Conservation (phyloP, 2,113 vertebrate species). For the Pardalotus punctatus region DNA sequence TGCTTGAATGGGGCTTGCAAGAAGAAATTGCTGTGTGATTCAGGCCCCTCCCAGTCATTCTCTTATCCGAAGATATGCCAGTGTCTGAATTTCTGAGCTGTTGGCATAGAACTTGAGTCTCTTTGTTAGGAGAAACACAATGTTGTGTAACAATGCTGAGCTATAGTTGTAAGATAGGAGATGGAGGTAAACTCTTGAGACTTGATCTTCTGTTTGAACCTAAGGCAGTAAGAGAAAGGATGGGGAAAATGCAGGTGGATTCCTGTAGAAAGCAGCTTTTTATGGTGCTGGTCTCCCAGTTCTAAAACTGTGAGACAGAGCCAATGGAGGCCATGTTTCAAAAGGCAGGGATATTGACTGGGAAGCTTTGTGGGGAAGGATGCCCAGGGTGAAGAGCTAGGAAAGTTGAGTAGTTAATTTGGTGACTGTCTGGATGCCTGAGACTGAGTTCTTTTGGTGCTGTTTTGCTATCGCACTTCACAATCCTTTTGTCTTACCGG, state of each 20-base stretch:
- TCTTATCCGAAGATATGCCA: not conserved
- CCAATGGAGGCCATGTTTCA: not conserved
- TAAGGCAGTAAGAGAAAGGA: not conserved
- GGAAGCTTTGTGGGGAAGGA: not conserved
- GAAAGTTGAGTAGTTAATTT: not conserved
- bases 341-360: not conserved
- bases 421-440: not conserved
- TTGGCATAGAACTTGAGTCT: not conserved
- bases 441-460: not conserved
- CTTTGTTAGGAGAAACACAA: not conserved
- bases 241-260: not conserved
- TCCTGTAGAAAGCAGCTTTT: not conserved
- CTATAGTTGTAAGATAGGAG: not conserved
- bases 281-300: not conserved
- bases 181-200: not conserved
- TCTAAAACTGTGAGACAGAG: not conserved
- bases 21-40: not conserved
- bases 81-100: not conserved
- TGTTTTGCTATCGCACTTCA: not conserved
- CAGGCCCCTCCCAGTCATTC: not conserved
- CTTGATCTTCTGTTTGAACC: not conserved
- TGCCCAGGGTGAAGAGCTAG: not conserved
- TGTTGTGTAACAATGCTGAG: not conserved
- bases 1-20: not conserved
- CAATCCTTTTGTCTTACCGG: rapidly evolving